Percentiles rank a stretch among this genome's conserved stretches.
These are phyloP conservation scores for Apodemia zela DNA, from an alignment of 2,888 invertebrate genomes.

Conservation along the genomic window DNA sequence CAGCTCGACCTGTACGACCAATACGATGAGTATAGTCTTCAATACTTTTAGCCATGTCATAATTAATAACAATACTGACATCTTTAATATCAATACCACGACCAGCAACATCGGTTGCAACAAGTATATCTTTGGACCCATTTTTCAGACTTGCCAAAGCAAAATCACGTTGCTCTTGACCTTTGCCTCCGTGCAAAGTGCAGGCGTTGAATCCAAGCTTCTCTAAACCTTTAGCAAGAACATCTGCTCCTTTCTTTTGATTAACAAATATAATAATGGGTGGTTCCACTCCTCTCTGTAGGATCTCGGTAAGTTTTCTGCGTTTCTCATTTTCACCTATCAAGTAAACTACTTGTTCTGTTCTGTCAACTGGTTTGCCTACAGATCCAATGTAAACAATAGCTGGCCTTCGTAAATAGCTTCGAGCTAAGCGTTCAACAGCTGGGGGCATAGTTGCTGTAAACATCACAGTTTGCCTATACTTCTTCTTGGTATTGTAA, in stretches of 20 bases:
- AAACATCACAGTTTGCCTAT: conserved; percentile 99
- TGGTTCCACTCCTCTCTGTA: conserved; percentile 93
- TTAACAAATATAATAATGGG: conserved; percentile 99
- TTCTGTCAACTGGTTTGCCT: conserved; percentile 98
- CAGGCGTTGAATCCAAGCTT: conserved; percentile 98
- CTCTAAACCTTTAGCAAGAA: conserved; percentile 97
- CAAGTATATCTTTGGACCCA: conserved; percentile 97
- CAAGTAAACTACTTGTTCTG: conserved; percentile 98
- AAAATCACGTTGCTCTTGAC: conserved; percentile 99
- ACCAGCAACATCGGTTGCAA: conserved; percentile 99
- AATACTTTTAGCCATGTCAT: conserved; percentile 99
- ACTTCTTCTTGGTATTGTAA: conserved; percentile 97
- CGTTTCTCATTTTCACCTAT: conserved; percentile 97
- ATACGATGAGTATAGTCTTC: conserved; percentile 99
- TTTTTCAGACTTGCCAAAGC: conserved; percentile 97
- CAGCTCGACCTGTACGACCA: conserved; percentile 99
- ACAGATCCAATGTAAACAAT: conserved; percentile 98
- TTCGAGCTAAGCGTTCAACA: conserved; percentile 96
- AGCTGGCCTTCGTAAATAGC: conserved; percentile 96
- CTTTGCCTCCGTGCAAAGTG: conserved; percentile 99
- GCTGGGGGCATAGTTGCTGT: conserved; percentile 99
- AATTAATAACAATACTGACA: conserved; percentile 99
- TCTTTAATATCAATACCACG: conserved; percentile 99
- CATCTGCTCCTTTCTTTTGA: conserved; percentile 99
- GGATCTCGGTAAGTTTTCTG: conserved; percentile 96